Conservation (phyloP, 2,797 vertebrate genomes). For the Sandelia bainsii region DNA sequence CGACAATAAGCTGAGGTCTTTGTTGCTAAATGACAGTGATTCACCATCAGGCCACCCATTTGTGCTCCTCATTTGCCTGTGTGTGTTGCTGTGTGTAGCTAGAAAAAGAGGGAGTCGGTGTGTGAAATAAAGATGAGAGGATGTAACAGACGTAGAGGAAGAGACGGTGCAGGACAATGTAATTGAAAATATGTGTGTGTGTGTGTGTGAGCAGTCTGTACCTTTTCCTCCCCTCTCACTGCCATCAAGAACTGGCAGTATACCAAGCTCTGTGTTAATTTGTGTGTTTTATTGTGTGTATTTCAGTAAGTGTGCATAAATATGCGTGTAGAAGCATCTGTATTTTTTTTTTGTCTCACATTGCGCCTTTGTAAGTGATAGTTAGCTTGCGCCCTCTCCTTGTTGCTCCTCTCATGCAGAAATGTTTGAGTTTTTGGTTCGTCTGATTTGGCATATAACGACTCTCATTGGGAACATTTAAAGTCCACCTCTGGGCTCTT, state of each 20-base stretch:
- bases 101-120: conserved; percentile 33
- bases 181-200: conserved; percentile 41
- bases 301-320: conserved; percentile 16
- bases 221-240: conserved; percentile 17
- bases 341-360: background rate
- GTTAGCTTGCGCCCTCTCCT: conserved; percentile 62
- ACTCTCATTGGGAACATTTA: conserved; percentile 31
- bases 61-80: conserved; percentile 63
- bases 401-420: conserved; percentile 55
- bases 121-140: conserved; percentile 55
- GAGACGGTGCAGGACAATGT: conserved; percentile 38
- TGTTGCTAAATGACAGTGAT: conserved; percentile 80
- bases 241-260: conserved; percentile 57
- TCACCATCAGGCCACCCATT: conserved; percentile 74
- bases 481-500: conserved; percentile 38
- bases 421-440: conserved; percentile 31
- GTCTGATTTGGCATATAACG: conserved; percentile 35
- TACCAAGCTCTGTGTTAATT: conserved; percentile 42
- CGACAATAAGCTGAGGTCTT: conserved; percentile 77
- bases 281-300: conserved; percentile 14
- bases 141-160: conserved; percentile 47
- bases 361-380: conserved; percentile 33
- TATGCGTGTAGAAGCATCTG: conserved; percentile 23
- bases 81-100: conserved; percentile 40
- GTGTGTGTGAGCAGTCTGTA: conserved; percentile 25